These are phyloP conservation scores for Trochalopteron elliotii DNA, from an alignment of 2,113 vertebrate species.

Conservation along the genomic window DNA sequence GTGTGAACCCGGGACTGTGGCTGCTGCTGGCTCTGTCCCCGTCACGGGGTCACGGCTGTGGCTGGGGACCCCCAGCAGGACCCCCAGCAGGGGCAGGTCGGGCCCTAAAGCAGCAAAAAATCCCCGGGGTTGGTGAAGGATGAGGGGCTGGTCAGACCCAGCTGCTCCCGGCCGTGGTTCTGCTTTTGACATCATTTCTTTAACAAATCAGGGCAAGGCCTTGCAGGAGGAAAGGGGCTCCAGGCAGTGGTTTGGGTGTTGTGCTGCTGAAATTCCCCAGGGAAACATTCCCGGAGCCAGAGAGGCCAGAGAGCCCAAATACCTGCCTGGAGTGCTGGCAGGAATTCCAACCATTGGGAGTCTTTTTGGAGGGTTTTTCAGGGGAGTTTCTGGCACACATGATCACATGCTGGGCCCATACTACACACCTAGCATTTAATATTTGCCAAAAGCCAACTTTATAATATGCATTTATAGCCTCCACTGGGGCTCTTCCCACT, in stretches of 20 bases:
- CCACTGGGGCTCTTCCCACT: too few relatives aligned
- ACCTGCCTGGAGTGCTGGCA: neutral
- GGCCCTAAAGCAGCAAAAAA: too few relatives aligned
- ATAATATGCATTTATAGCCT: too few relatives aligned
- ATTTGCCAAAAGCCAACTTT: too few relatives aligned
- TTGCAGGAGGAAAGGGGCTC: neutral
- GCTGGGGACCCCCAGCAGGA: neutral
- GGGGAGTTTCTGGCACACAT: neutral
- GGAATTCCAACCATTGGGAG: neutral
- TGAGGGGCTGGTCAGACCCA: neutral
- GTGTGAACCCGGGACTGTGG: neutral
- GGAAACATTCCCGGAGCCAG: neutral
- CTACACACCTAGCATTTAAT: too few relatives aligned
- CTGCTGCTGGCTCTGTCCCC: neutral
- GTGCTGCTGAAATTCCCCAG: neutral
- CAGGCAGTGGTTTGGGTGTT: neutral
- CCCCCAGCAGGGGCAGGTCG: accelerated
- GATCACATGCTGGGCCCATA: neutral
- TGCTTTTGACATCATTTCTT: neutral
- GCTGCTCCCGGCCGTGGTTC: accelerated
- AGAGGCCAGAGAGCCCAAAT: neutral
- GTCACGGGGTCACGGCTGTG: neutral
- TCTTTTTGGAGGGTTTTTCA: neutral
- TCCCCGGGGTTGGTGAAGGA: accelerated
- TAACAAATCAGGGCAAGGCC: slow-evolving; percentile 27